These are phyloP conservation scores for Augiades crinisus DNA, from an alignment of 2,888 invertebrate genomes.

Conservation along the genomic window DNA sequence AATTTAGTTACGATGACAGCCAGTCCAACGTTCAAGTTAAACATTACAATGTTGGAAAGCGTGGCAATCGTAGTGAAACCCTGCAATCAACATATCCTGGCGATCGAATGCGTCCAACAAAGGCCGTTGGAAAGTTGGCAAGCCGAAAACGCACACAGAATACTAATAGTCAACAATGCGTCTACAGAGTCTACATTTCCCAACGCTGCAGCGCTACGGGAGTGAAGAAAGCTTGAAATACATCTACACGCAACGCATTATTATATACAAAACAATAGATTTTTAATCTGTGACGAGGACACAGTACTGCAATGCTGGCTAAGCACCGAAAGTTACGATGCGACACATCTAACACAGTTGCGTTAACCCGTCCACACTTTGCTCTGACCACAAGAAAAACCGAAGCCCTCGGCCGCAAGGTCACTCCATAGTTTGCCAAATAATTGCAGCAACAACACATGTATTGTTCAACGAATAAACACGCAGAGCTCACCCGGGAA, in stretches of 20 bases:
- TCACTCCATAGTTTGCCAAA: slow-evolving; percentile 57
- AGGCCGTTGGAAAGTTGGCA: slow-evolving; percentile 72
- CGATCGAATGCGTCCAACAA: slow-evolving; percentile 43
- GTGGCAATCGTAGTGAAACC: slow-evolving; percentile 31
- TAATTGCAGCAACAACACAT: slow-evolving; percentile 50
- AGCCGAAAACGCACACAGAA: slow-evolving; percentile 53
- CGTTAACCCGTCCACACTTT: slow-evolving; percentile 65
- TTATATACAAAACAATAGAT: slow-evolving; percentile 20
- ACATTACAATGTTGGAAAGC: slow-evolving; percentile 39
- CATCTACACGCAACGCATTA: slow-evolving; percentile 29
- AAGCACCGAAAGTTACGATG: slow-evolving; percentile 51
- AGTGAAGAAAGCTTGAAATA: slow-evolving; percentile 56
- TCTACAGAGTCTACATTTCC: slow-evolving; percentile 58
- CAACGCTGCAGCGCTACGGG: slow-evolving; percentile 59
- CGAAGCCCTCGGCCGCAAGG: slow-evolving; percentile 60
- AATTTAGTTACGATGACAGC: too few species aligned
- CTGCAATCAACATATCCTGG: slow-evolving; percentile 49
- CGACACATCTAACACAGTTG: slow-evolving; percentile 54
- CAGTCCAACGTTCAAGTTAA: background rate
- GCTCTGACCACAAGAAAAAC: slow-evolving; percentile 67
- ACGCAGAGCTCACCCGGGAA: slow-evolving; percentile 35
- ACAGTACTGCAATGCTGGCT: slow-evolving; percentile 7
- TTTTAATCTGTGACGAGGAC: slow-evolving; percentile 11
- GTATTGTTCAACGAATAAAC: slow-evolving; percentile 28
- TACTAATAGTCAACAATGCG: slow-evolving; percentile 74